Evolutionary conservation across 1,140 invertebrate species (phyloP).

Genomic region (Philaenus spumarius): DNA sequence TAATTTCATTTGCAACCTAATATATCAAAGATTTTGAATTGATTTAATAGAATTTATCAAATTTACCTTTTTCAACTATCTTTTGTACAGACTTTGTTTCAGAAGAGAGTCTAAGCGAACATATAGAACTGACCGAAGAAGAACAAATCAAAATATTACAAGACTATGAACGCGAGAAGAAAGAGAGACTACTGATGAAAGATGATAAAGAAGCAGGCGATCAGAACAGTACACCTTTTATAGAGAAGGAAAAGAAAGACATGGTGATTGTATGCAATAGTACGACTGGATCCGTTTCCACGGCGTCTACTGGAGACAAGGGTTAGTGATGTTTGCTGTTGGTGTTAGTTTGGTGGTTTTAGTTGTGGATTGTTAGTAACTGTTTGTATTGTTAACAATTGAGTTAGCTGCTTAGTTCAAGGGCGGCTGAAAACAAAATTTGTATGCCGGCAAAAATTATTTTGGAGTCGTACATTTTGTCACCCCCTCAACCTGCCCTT

Average conservation of each 20-base stretch:
- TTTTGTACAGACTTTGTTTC: conserved; percentile 3
- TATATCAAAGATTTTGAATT: too few species aligned
- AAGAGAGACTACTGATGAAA: conserved; percentile 2
- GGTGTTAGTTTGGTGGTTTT: too few species aligned
- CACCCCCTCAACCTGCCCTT: too few species aligned
- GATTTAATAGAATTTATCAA: too few species aligned
- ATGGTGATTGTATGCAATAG: conserved; percentile 17
- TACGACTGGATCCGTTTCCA: conserved; percentile 2
- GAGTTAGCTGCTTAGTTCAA: too few species aligned
- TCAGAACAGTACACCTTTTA: conserved; percentile 4
- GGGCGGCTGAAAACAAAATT: too few species aligned
- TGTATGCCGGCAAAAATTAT: too few species aligned
- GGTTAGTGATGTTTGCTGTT: not conserved
- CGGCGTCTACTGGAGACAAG: conserved; percentile 21
- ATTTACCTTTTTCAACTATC: conserved; percentile 1
- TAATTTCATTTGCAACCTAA: too few species aligned
- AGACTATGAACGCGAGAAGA: conserved; percentile 30
- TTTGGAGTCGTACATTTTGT: too few species aligned
- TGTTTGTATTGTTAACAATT: too few species aligned
- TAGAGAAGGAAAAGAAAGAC: conserved; percentile 18
- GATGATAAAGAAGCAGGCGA: conserved; percentile 6
- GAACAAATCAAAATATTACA: conserved; percentile 30
- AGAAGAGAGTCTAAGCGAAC: conserved; percentile 15
- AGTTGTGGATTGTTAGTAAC: too few species aligned
- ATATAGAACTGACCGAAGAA: conserved; percentile 31